Evolutionary conservation across 2,888 invertebrate species (phyloP).

Genomic region (Morpho helenor): DNA sequence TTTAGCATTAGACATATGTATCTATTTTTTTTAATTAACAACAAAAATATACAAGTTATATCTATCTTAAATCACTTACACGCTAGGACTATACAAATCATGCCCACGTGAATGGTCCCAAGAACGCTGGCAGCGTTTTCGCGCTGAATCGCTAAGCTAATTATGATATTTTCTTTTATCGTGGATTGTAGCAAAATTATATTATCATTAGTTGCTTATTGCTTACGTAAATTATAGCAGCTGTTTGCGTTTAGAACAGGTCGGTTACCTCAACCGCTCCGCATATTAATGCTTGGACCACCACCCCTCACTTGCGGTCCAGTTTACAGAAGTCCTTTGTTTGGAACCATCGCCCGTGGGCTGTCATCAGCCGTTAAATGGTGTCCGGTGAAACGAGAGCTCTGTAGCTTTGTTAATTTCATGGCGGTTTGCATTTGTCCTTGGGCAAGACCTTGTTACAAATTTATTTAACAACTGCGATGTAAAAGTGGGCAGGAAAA

Average conservation of each 20-base stretch:
- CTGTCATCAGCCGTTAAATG: slow-evolving; percentile 66
- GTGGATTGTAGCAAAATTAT: background rate
- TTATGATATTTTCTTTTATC: too few relatives aligned
- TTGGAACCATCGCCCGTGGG: slow-evolving; percentile 54
- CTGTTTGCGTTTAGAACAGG: slow-evolving; percentile 12
- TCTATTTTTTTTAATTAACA: too few relatives aligned
- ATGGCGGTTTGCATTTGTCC: slow-evolving; percentile 55
- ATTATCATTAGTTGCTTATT: background rate
- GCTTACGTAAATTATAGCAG: slow-evolving; percentile 11
- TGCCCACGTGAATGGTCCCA: too few relatives aligned
- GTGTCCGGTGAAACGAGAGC: slow-evolving; percentile 40
- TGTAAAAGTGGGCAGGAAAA: slow-evolving; percentile 30
- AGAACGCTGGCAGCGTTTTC: too few relatives aligned
- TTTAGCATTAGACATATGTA: too few relatives aligned
- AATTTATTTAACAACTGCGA: slow-evolving; percentile 45
- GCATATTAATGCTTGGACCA: slow-evolving; percentile 31
- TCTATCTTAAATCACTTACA: too few relatives aligned
- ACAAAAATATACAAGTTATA: too few relatives aligned
- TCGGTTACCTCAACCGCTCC: slow-evolving; percentile 8
- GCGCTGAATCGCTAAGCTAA: too few relatives aligned
- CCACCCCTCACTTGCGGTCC: slow-evolving; percentile 30
- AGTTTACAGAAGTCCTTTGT: slow-evolving; percentile 62
- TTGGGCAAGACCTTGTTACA: slow-evolving; percentile 41
- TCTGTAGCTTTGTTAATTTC: slow-evolving; percentile 64
- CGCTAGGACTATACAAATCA: too few relatives aligned